These are phyloP conservation scores for Exephanes ischioxanthus DNA, from an alignment of 2,888 invertebrate species.

Conservation along the genomic window DNA sequence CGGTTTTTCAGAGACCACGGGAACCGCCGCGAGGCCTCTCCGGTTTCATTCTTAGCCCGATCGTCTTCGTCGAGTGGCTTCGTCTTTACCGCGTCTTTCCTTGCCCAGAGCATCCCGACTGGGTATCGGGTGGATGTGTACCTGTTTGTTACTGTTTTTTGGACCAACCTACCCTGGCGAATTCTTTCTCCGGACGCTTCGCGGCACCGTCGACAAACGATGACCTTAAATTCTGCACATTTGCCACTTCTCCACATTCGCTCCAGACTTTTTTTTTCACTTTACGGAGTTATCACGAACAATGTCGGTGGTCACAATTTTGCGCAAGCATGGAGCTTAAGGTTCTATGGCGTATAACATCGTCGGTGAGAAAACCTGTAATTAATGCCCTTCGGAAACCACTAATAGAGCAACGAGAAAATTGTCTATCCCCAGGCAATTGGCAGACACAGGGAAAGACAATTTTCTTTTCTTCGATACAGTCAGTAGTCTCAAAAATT, in stretches of 20 bases:
- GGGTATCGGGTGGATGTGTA: background rate
- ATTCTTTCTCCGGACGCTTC: background rate
- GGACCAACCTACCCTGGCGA: background rate
- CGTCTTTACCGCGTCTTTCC: background rate
- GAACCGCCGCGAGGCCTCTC: background rate
- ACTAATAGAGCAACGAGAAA: no score
- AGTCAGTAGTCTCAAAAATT: no score
- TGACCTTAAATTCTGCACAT: background rate
- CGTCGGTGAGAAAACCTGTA: no score
- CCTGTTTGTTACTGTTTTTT: constrained; percentile 4
- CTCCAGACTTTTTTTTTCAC: background rate
- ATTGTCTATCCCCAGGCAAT: no score
- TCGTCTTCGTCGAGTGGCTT: background rate
- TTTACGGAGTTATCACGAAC: background rate
- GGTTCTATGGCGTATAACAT: no score
- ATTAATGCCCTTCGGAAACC: no score
- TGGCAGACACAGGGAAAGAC: no score
- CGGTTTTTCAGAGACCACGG: constrained; percentile 22
- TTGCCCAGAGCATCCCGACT: background rate
- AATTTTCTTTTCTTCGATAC: no score
- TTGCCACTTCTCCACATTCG: background rate
- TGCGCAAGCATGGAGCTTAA: background rate
- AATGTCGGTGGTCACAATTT: background rate
- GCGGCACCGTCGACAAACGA: background rate
- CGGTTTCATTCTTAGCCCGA: constrained; percentile 32